These are phyloP conservation scores for Hololepta plana DNA, from an alignment of 2,888 invertebrate genomes.

Conservation along the genomic window DNA sequence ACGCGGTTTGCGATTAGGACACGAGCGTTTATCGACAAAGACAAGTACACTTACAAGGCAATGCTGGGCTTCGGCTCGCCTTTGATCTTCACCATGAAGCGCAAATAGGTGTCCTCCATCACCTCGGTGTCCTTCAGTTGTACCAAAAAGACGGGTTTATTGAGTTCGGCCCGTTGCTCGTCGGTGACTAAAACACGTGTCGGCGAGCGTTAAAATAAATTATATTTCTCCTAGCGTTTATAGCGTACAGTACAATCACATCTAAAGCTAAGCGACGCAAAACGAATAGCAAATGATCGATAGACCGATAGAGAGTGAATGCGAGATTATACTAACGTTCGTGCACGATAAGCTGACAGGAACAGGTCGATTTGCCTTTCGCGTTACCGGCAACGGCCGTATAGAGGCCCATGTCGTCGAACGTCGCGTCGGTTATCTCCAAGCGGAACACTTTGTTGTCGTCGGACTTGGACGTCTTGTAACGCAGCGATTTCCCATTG, in stretches of 20 bases:
- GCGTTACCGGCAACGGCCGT: slow-evolving; percentile 72
- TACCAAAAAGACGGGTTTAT: slow-evolving; percentile 70
- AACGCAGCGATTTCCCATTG: slow-evolving; percentile 48
- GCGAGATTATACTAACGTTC: slow-evolving; percentile 52
- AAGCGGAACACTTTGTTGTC: slow-evolving; percentile 49
- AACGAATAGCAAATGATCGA: too few species aligned
- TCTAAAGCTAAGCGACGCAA: too few species aligned
- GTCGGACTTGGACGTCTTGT: slow-evolving; percentile 38
- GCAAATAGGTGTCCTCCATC: slow-evolving; percentile 65
- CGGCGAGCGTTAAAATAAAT: slow-evolving; percentile 1
- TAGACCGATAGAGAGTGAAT: too few species aligned
- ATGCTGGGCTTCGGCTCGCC: slow-evolving; percentile 81
- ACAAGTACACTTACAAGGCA: slow-evolving; percentile 61
- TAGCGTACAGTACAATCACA: background rate
- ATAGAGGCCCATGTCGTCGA: slow-evolving; percentile 76
- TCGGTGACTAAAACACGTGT: slow-evolving; percentile 37
- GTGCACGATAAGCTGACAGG: slow-evolving; percentile 73
- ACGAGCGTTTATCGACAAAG: too few species aligned
- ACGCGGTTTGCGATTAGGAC: too few species aligned
- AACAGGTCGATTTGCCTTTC: slow-evolving; percentile 65
- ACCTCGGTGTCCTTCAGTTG: slow-evolving; percentile 77
- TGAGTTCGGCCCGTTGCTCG: slow-evolving; percentile 53
- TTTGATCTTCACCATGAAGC: slow-evolving; percentile 76
- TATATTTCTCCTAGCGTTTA: background rate
- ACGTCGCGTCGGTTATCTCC: slow-evolving; percentile 51